These are phyloP conservation scores for Geococcyx californianus DNA, from an alignment of 2,113 vertebrate species.

Conservation along the genomic window DNA sequence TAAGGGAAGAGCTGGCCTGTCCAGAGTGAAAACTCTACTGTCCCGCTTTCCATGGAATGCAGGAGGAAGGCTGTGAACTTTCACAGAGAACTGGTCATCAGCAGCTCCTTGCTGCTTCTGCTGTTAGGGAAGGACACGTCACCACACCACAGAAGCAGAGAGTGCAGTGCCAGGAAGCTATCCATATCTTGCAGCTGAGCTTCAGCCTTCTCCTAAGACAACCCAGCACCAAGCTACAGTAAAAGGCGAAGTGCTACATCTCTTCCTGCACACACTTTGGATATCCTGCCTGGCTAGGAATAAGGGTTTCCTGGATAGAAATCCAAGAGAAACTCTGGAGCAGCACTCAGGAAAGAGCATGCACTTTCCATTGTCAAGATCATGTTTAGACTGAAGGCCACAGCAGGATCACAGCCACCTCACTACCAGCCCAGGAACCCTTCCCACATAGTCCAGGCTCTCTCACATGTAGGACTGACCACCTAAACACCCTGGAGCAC, in stretches of 20 bases:
- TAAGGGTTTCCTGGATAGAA: not conserved
- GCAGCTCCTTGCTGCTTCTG: not conserved
- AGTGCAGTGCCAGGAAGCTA: not conserved
- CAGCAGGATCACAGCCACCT: not conserved
- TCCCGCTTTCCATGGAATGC: fast-evolving
- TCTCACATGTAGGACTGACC: not conserved
- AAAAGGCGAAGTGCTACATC: not conserved
- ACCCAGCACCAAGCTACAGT: not conserved
- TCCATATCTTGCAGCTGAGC: fast-evolving
- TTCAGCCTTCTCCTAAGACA: not conserved
- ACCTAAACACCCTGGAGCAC: not conserved
- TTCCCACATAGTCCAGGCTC: not conserved
- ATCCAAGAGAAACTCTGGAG: not conserved
- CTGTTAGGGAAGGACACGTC: not conserved
- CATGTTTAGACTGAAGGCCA: not conserved
- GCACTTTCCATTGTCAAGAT: not conserved
- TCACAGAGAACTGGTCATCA: not conserved
- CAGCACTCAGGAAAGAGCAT: not conserved
- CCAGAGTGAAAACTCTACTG: not conserved
- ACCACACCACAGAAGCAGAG: not conserved
- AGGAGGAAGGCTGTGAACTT: not conserved
- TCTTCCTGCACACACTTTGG: not conserved
- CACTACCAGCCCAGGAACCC: not conserved
- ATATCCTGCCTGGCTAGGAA: not conserved
- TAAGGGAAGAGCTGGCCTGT: not conserved